Conservation (phyloP, 2,797 vertebrate genomes). For the Rhynchonycteris naso region DNA sequence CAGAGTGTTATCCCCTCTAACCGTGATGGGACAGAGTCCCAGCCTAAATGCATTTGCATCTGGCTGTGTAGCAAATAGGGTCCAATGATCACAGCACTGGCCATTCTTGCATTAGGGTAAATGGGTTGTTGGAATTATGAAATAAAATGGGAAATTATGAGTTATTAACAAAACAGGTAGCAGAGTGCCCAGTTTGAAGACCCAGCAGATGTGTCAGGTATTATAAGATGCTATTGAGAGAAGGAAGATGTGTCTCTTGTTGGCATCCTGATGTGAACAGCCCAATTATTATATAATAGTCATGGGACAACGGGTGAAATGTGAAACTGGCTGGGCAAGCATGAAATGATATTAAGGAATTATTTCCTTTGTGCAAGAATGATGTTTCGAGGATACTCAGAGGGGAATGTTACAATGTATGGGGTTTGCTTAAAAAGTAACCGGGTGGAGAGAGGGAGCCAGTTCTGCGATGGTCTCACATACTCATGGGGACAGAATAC, state of each 20-base stretch:
- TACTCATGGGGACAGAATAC: no score
- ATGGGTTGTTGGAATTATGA: background rate
- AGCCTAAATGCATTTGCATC: background rate
- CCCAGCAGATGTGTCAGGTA: background rate
- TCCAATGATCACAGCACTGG: background rate
- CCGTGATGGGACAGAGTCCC: background rate
- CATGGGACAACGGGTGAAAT: background rate
- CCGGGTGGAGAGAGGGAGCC: background rate
- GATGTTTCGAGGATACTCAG: background rate
- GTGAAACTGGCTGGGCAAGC: background rate
- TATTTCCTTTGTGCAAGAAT: background rate
- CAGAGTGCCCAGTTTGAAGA: background rate
- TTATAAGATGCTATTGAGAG: background rate
- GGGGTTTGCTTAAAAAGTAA: constrained; percentile 18
- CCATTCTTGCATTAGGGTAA: background rate
- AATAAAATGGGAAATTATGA: background rate
- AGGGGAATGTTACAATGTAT: background rate
- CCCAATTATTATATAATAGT: background rate
- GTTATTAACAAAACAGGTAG: background rate
- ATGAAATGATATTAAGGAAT: background rate
- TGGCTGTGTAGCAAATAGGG: background rate
- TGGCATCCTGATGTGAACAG: background rate
- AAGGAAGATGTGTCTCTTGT: background rate
- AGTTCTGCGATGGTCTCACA: background rate
- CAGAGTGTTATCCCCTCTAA: background rate